Base-by-base conservation (phyloP, 2,888 invertebrate species). In the Nebria salina region DNA sequence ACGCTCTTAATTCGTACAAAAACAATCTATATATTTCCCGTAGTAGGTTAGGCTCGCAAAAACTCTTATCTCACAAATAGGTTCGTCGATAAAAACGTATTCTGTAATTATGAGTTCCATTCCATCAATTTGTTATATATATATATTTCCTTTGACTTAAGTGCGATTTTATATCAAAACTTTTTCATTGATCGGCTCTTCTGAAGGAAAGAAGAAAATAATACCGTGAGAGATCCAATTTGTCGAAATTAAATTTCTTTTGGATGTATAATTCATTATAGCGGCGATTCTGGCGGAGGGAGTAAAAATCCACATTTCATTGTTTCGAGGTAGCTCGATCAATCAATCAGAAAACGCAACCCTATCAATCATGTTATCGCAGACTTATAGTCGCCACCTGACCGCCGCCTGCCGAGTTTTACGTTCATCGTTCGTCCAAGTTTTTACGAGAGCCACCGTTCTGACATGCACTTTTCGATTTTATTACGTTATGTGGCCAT, bases 361-460 rank as follows among this genome's bases (percentile, higher is more conserved):
- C 72, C 81, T 81, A 81, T 81, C 81, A 81, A 81, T 81, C 81
- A 81, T 81, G 81, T 76, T 72, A 72, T 72, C 73, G 81, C 76
- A 81, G 81, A 81, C 81, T 72, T 43, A 42, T 76, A 76, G 81
- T 81, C 81, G 81, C 81, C 81, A 81, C 73, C 73, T 81, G 81
- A 76, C 76, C 72, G 81, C 43, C 76, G 26, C 41, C 34, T 26
- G 68, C 68, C 54, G 11, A 7, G 2, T 54, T 54, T 54, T 54
- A 54, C 54, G 54, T 54, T 54, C 54, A 54, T 54, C 54, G 54
- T 54, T 54, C 54, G 13, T 8, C 54, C 54, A 54, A 54, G 11
- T 54, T 54, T 54, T 54, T 54, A 54, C 54, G 54, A 54, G 54
- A 8, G 54, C 8, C 54, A 54, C 54, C 54, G 54, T 34, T 34